These are phyloP conservation scores for Pectinophora gossypiella DNA, from an alignment of 1,140 invertebrate genomes.

Conservation along the genomic window DNA sequence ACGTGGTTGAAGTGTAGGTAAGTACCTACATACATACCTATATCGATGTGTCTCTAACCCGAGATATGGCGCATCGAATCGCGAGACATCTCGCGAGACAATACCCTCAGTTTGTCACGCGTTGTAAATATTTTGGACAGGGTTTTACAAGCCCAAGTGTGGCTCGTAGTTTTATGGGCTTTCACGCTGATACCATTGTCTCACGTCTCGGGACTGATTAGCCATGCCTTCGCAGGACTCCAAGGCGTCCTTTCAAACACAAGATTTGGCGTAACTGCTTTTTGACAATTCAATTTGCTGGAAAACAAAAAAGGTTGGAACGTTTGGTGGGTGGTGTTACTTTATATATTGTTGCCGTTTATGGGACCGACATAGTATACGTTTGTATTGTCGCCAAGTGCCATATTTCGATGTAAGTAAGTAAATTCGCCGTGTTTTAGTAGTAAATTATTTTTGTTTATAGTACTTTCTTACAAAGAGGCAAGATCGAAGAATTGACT, in stretches of 20 bases:
- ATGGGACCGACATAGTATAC: too few species aligned
- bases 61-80: slow-evolving; percentile 41
- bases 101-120: slow-evolving; percentile 62
- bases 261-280: slow-evolving; percentile 3
- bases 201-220: slow-evolving; percentile 39
- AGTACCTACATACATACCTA: background rate
- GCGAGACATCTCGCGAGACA: slow-evolving; percentile 55
- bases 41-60: background rate
- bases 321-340: slow-evolving; percentile 11
- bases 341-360: slow-evolving; percentile 6
- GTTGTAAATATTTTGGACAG: slow-evolving; percentile 71
- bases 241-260: slow-evolving; percentile 13
- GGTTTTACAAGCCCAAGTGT: slow-evolving; percentile 32
- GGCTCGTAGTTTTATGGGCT: slow-evolving; percentile 58
- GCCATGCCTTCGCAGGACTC: slow-evolving; percentile 31
- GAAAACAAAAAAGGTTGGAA: slow-evolving; percentile 7
- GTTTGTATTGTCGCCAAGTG: too few species aligned
- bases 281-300: slow-evolving; percentile 32
- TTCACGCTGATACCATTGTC: slow-evolving; percentile 59
- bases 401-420: too few species aligned
- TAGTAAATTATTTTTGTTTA: too few species aligned
- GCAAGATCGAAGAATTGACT: too few species aligned
- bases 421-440: too few species aligned
- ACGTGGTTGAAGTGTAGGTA: too few species aligned
- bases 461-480: too few species aligned